A percentile compares a stretch with the other conserved stretches of the same genome.
Evolutionary conservation across 2,797 vertebrate genomes (phyloP).

Genomic region (Tapirus indicus): DNA sequence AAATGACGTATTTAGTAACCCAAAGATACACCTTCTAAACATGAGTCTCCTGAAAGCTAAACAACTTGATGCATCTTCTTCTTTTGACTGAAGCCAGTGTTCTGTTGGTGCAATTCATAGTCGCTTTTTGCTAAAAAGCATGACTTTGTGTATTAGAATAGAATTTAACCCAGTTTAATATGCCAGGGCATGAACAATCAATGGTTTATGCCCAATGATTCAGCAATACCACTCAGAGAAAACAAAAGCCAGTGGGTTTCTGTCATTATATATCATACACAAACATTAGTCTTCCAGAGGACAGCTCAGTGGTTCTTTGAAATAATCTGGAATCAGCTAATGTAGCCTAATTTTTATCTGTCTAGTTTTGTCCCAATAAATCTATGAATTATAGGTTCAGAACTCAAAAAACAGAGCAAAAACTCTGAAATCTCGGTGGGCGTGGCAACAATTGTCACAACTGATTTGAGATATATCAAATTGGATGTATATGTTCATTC

Average conservation of each 20-base stretch:
- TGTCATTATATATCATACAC: background rate
- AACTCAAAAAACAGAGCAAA: background rate
- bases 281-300: background rate
- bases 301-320: background rate
- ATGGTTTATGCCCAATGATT: background rate
- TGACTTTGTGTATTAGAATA: background rate
- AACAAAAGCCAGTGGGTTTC: background rate
- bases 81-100: background rate
- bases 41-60: background rate
- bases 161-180: background rate
- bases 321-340: background rate
- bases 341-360: background rate
- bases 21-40: background rate
- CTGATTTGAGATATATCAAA: background rate
- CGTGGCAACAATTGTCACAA: background rate
- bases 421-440: background rate
- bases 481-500: background rate
- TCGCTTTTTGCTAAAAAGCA: conserved; percentile 24
- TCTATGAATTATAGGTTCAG: background rate
- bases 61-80: background rate
- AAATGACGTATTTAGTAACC: conserved; percentile 4
- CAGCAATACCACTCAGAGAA: background rate
- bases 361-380: background rate
- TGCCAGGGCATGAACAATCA: background rate
- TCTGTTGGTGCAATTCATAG: background rate